Evolutionary conservation across 2,113 vertebrate species (phyloP).

Genomic region (Alectura lathami): DNA sequence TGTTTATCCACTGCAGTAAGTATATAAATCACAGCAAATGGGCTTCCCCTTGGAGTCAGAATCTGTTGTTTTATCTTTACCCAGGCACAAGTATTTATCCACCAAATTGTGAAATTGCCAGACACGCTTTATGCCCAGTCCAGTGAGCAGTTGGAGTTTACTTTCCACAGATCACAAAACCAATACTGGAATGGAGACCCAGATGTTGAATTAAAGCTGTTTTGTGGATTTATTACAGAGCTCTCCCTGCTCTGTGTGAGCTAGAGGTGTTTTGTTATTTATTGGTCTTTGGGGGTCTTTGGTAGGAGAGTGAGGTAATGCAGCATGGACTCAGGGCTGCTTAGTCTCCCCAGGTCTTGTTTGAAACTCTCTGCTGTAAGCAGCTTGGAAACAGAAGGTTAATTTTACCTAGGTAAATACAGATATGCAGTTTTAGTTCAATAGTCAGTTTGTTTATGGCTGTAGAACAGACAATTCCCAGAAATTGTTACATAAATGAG

Average conservation of each 20-base stretch:
- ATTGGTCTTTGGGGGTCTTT: not conserved
- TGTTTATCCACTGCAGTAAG: constrained; percentile 51
- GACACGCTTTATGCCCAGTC: not conserved
- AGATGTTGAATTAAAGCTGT: not conserved
- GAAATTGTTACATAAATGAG: constrained; percentile 15
- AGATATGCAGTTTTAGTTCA: not conserved
- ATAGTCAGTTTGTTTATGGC: not conserved
- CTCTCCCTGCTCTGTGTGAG: not conserved
- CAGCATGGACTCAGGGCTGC: not conserved
- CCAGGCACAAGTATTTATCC: constrained; percentile 13
- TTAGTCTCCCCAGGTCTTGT: rapidly evolving
- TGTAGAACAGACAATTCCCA: not conserved
- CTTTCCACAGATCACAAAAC: not conserved
- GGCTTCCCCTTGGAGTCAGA: constrained; percentile 39
- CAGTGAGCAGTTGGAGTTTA: not conserved
- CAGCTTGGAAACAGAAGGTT: not conserved
- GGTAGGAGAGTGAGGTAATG: not conserved
- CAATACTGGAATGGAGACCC: not conserved
- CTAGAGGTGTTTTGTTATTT: not conserved
- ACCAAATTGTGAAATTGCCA: constrained; percentile 3
- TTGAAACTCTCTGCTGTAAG: not conserved
- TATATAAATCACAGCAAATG: constrained; percentile 64
- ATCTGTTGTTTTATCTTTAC: constrained; percentile 38
- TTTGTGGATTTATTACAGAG: not conserved
- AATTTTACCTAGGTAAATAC: not conserved